phyloP scores from a whole-genome alignment of 1,140 invertebrate species.

The Drosophila rufa region DNA sequence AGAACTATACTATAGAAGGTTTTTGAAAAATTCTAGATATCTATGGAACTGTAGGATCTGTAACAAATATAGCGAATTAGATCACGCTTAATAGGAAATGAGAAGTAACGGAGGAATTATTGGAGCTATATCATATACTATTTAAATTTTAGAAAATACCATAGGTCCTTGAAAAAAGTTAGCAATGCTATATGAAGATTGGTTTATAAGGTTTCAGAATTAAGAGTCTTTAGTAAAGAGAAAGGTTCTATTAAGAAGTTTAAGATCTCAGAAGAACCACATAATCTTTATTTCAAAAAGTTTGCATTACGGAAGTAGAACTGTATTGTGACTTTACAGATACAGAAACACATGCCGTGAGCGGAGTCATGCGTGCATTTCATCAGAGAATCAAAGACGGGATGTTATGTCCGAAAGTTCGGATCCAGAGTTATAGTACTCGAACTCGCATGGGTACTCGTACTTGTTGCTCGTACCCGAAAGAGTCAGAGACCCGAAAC shows the following conservation, averaged over 20 bases:
- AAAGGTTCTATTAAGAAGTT: neutral
- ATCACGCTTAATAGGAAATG: neutral
- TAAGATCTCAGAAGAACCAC: too few relatives aligned
- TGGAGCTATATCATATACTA: too few relatives aligned
- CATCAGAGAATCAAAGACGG: conserved; percentile 57
- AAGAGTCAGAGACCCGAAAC: conserved; percentile 43
- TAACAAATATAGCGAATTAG: neutral
- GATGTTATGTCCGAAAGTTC: conserved; percentile 20
- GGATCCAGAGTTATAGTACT: conserved; percentile 10
- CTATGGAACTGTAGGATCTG: too few relatives aligned
- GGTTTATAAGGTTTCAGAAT: neutral
- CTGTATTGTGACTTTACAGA: conserved; percentile 14
- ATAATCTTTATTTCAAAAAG: neutral
- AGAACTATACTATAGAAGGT: too few relatives aligned
- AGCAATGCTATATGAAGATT: neutral
- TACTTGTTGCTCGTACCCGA: conserved; percentile 5
- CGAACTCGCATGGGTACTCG: conserved; percentile 11
- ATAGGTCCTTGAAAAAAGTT: neutral
- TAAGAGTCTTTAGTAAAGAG: neutral
- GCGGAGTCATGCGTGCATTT: conserved; percentile 61
- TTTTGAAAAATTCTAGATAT: too few relatives aligned
- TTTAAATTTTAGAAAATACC: neutral
- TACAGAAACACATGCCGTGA: conserved; percentile 12
- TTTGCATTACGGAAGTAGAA: neutral
- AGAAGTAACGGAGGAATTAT: neutral